These are phyloP conservation scores for Lepidotrigona ventralis DNA, from an alignment of 1,140 invertebrate species.

Conservation along the genomic window DNA sequence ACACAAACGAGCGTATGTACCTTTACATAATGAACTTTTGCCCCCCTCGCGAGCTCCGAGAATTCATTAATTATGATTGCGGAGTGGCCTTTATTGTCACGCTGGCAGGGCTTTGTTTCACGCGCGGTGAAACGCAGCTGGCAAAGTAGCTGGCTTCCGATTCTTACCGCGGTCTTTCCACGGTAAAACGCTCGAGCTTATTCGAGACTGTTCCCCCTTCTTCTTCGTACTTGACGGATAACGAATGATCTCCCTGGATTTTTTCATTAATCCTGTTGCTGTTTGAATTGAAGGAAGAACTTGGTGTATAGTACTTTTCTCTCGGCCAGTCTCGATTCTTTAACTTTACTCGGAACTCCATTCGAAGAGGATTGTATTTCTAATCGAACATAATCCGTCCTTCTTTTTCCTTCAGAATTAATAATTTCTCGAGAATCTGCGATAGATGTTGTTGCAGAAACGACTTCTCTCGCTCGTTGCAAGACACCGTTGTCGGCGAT, in stretches of 20 bases:
- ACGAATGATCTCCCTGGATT: too few relatives aligned
- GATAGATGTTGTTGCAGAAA: too few relatives aligned
- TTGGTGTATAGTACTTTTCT: not conserved
- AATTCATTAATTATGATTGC: conserved; percentile 58
- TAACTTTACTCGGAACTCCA: not conserved
- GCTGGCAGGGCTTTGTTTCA: conserved; percentile 49
- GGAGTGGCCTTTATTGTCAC: conserved; percentile 53
- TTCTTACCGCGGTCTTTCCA: conserved; percentile 30
- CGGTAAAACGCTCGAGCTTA: conserved; percentile 21
- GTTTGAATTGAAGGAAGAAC: not conserved
- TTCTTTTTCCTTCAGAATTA: not conserved
- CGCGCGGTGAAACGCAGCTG: conserved; percentile 18
- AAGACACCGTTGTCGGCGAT: too few relatives aligned
- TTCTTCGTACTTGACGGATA: not conserved
- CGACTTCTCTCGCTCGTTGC: too few relatives aligned
- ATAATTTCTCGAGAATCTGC: too few relatives aligned
- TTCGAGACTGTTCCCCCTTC: not conserved
- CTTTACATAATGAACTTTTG: conserved; percentile 42
- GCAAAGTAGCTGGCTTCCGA: conserved; percentile 38
- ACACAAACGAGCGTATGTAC: conserved; percentile 3
- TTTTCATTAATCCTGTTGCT: not conserved
- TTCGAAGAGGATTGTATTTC: not conserved
- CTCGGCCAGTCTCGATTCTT: not conserved
- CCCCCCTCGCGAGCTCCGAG: conserved; percentile 14
- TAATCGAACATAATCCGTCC: not conserved